A percentile compares a stretch with the other conserved stretches of the same genome.
Evolutionary conservation across 2,113 vertebrate genomes (phyloP).

Genomic region (Halichoeres trimaculatus): DNA sequence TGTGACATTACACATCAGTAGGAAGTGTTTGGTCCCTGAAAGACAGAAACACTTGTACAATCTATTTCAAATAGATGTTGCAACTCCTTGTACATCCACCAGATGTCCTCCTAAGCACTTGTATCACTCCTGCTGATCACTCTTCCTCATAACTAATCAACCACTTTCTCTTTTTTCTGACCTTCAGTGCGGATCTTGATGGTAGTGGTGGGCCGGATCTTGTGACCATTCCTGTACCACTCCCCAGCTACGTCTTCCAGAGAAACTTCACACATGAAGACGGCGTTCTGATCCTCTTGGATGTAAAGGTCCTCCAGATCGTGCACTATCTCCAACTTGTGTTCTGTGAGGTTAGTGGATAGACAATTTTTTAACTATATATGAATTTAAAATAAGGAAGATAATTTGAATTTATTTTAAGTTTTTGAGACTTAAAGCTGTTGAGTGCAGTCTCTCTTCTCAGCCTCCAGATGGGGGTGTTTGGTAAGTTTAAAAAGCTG

Average conservation of each 20-base stretch:
- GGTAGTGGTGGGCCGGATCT: slow-evolving; percentile 82
- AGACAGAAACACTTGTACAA: background rate
- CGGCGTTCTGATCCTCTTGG: slow-evolving; percentile 88
- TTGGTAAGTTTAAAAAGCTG: too few species aligned
- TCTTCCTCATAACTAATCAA: too few species aligned
- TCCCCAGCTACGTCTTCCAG: slow-evolving; percentile 83
- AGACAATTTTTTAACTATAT: background rate
- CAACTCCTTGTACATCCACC: background rate
- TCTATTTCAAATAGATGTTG: background rate
- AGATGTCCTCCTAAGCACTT: background rate
- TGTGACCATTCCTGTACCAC: slow-evolving; percentile 86
- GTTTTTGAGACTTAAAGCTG: too few species aligned
- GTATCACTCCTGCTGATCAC: background rate
- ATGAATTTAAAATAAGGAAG: background rate
- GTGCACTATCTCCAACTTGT: slow-evolving; percentile 82
- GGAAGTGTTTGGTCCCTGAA: slow-evolving; percentile 89
- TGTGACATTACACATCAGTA: slow-evolving; percentile 87
- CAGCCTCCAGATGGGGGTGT: too few species aligned
- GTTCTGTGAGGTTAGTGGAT: slow-evolving; percentile 79
- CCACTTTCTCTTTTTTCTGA: slow-evolving; percentile 52
- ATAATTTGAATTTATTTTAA: background rate
- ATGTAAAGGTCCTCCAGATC: slow-evolving; percentile 85
- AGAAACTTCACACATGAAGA: slow-evolving; percentile 92
- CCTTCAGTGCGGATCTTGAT: slow-evolving; percentile 93
- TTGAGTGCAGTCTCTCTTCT: too few species aligned